A percentile compares a stretch with the other conserved stretches of the same genome.
Conservation (phyloP, 2,888 invertebrate genomes). For the Plagodis pulveraria region DNA sequence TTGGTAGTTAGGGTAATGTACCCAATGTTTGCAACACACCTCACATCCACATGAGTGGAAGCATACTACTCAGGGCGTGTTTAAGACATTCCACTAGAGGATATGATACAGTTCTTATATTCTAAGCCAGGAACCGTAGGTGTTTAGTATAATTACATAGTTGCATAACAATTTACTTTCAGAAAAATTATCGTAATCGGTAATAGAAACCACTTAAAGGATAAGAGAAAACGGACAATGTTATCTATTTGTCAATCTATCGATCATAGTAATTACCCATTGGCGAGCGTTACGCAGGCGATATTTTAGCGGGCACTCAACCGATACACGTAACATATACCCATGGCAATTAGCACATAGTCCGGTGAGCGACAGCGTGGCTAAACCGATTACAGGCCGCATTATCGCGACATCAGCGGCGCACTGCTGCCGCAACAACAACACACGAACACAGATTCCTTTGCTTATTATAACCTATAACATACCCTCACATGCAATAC, state of each 20-base stretch:
- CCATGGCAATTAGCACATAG: constrained; percentile 77
- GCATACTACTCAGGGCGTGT: too few relatives aligned
- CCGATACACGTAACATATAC: constrained; percentile 69
- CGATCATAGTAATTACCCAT: constrained; percentile 61
- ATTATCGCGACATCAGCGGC: constrained; percentile 68
- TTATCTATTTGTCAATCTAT: constrained; percentile 70
- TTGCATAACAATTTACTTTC: too few relatives aligned
- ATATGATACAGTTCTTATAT: too few relatives aligned
- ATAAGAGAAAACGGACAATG: constrained; percentile 58
- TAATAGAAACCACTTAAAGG: constrained; percentile 40
- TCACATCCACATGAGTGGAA: too few relatives aligned
- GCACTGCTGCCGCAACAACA: constrained; percentile 55
- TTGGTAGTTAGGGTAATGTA: too few relatives aligned
- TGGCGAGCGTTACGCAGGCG: constrained; percentile 59
- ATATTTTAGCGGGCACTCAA: constrained; percentile 70
- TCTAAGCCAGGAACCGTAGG: too few relatives aligned
- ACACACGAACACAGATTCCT: constrained; percentile 69
- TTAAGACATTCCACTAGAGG: too few relatives aligned
- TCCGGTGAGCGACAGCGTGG: constrained; percentile 76
- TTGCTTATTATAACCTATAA: constrained; percentile 47
- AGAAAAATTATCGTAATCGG: constrained; percentile 9
- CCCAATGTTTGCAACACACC: too few relatives aligned
- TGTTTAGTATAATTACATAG: too few relatives aligned
- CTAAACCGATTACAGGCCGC: constrained; percentile 75
- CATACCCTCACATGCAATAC: constrained; percentile 54